Conservation (phyloP, 1,140 invertebrate species). For the Bombus waltoni region DNA sequence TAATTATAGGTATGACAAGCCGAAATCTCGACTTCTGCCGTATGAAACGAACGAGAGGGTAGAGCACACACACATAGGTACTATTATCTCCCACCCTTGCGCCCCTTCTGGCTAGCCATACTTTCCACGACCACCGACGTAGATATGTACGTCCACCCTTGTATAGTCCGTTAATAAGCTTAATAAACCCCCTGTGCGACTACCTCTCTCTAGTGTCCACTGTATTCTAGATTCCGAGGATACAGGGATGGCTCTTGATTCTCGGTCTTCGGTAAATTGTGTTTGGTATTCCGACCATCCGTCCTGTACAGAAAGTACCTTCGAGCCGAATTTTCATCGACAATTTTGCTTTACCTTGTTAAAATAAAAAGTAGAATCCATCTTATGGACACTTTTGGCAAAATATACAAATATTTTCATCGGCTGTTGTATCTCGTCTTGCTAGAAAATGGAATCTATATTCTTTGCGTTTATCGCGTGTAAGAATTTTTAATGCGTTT, state of each 20-base stretch:
- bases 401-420: background rate
- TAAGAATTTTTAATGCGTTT: too few species aligned
- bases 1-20: conserved; percentile 51
- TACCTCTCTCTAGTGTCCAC: conserved; percentile 63
- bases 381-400: too few species aligned
- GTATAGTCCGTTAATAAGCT: conserved; percentile 74
- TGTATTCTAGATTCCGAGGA: conserved; percentile 63
- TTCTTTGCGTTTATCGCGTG: background rate
- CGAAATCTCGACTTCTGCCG: conserved; percentile 40
- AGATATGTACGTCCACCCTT: conserved; percentile 66
- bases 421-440: background rate
- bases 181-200: conserved; percentile 72
- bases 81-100: conserved; percentile 62
- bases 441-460: background rate
- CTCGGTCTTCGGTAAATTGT: conserved; percentile 35
- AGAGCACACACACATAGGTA: conserved; percentile 19
- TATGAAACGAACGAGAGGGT: conserved; percentile 55
- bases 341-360: background rate
- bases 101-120: conserved; percentile 57
- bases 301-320: background rate
- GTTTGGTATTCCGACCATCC: conserved; percentile 2
- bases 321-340: background rate
- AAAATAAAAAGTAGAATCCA: background rate
- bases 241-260: conserved; percentile 68
- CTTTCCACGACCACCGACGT: conserved; percentile 64